Evolutionary conservation across 2,113 vertebrate species (phyloP).

Genomic region (Lepidothrix coronata): DNA sequence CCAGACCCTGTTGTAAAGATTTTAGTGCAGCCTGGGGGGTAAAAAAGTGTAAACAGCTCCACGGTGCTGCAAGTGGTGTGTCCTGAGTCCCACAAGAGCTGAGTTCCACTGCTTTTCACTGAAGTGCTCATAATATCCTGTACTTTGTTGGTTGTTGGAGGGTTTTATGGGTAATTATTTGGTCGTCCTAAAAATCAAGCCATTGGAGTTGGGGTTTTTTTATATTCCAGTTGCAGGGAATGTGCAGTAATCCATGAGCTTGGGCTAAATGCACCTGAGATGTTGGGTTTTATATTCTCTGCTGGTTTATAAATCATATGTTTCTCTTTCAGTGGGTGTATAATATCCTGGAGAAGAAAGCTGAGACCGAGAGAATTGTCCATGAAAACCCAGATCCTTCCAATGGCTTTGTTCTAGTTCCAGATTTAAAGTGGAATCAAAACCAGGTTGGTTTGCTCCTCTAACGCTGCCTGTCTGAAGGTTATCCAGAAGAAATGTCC

Average conservation of each 20-base stretch:
- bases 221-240: background rate
- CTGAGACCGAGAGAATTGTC: conserved; percentile 87
- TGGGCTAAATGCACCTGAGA: no score
- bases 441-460: conserved; percentile 81
- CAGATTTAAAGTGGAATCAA: conserved; percentile 96
- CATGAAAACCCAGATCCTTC: conserved; percentile 87
- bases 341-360: conserved; percentile 96
- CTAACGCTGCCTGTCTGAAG: background rate
- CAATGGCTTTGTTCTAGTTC: conserved; percentile 88
- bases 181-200: background rate
- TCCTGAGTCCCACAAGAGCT: background rate
- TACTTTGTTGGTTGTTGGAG: background rate
- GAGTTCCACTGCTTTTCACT: background rate
- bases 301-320: background rate
- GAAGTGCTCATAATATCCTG: background rate
- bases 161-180: background rate
- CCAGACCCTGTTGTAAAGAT: background rate
- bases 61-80: background rate
- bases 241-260: background rate
- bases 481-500: background rate
- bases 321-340: conserved; percentile 89
- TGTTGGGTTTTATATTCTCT: background rate
- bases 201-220: fast-evolving
- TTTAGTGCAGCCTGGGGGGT: background rate
- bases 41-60: background rate